phyloP scores from a whole-genome alignment of 2,113 vertebrate genomes.

The Cyprinodon variegatus region DNA sequence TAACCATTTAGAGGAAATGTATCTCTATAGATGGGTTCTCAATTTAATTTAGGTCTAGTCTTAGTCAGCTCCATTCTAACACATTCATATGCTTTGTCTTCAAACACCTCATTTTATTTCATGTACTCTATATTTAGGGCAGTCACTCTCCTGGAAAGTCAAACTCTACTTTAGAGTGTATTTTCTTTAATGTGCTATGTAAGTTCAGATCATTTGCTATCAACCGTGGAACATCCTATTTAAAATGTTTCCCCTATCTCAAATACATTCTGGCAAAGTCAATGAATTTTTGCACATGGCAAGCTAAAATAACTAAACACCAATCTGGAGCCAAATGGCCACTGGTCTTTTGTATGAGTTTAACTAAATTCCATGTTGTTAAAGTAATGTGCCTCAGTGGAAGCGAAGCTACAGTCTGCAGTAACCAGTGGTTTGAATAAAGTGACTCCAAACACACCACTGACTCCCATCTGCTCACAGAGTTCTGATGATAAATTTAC shows the following conservation, averaged over 20 bases:
- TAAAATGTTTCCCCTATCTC: constrained; percentile 19
- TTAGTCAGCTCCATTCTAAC: too few relatives aligned
- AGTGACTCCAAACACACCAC: constrained; percentile 50
- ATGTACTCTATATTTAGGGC: too few relatives aligned
- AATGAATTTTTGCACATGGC: constrained; percentile 24
- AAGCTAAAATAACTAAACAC: constrained; percentile 41
- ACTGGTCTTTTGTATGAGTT: constrained; percentile 50
- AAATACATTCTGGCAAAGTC: constrained; percentile 29
- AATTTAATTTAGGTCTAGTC: too few relatives aligned
- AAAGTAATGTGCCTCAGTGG: constrained; percentile 39
- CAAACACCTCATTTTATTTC: too few relatives aligned
- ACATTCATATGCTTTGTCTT: too few relatives aligned
- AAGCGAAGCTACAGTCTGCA: constrained; percentile 27
- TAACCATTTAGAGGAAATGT: too few relatives aligned
- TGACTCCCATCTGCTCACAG: constrained; percentile 70
- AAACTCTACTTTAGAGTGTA: too few relatives aligned
- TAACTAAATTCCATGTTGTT: constrained; percentile 45
- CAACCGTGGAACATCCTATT: background rate
- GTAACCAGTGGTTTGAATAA: constrained; percentile 49
- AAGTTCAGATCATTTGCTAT: too few relatives aligned
- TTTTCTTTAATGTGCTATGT: too few relatives aligned
- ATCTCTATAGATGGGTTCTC: too few relatives aligned
- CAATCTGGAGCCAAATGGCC: constrained; percentile 52
- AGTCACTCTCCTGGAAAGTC: too few relatives aligned
- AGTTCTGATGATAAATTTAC: constrained; percentile 63